phyloP scores from a whole-genome alignment of 30 jellyfish, hydroid and myxozoan genomes.

The Rhopilema esculentum region DNA sequence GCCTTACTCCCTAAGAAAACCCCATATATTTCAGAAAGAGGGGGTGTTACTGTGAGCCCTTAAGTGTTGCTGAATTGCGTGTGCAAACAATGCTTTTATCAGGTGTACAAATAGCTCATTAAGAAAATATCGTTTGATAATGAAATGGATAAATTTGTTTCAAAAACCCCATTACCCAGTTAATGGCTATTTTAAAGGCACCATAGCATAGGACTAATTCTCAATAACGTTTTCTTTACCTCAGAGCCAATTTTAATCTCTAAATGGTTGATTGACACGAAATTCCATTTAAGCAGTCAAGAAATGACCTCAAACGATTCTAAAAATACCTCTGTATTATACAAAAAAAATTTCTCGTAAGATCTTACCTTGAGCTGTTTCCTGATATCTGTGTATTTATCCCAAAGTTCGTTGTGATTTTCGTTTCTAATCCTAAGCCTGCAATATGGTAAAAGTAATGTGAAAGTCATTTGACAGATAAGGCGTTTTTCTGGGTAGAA shows the following conservation, averaged over 20 bases:
- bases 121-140: too few relatives aligned
- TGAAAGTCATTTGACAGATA: neutral
- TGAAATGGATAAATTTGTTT: too few relatives aligned
- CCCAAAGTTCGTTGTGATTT: slow-evolving; percentile 18
- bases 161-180: neutral
- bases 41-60: too few relatives aligned
- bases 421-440: slow-evolving; percentile 1
- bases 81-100: too few relatives aligned
- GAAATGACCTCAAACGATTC: neutral
- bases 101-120: neutral
- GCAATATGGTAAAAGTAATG: neutral
- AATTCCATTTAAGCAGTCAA: neutral
- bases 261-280: neutral
- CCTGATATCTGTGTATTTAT: slow-evolving; percentile 1
- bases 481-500: neutral
- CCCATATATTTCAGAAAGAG: too few relatives aligned
- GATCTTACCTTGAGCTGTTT: slow-evolving; percentile 16
- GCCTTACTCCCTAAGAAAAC: too few relatives aligned
- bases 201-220: neutral
- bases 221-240: neutral
- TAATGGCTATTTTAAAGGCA: neutral
- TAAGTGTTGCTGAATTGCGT: too few relatives aligned
- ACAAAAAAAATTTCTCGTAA: neutral
- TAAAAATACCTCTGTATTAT: neutral
- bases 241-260: neutral